Evolutionary conservation across 2,797 vertebrate species (phyloP).

Genomic region (Hybognathus amarus): DNA sequence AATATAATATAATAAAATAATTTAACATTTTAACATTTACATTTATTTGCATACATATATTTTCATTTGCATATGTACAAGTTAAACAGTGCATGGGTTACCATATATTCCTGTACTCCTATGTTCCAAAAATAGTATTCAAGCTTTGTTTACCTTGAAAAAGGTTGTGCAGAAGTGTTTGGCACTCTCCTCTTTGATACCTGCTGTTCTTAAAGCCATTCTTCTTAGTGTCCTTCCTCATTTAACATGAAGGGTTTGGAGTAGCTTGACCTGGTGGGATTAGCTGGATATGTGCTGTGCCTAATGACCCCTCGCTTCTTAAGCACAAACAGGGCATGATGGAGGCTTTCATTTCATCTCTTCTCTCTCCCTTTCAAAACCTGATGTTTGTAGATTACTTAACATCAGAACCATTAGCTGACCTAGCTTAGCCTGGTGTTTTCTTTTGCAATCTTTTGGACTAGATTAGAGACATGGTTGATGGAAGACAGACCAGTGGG

Average conservation of each 20-base stretch:
- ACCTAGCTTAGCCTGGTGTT: background rate
- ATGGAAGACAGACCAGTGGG: background rate
- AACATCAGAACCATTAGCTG: background rate
- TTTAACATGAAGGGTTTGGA: constrained; percentile 36
- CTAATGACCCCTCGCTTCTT: background rate
- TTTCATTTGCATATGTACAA: background rate
- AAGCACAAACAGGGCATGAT: background rate
- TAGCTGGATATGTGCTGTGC: constrained; percentile 12
- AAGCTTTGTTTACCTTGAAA: background rate
- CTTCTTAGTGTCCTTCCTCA: constrained; percentile 42
- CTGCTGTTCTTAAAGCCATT: constrained; percentile 37
- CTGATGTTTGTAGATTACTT: background rate
- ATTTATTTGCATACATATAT: background rate
- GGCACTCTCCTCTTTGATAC: background rate
- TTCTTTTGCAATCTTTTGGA: background rate
- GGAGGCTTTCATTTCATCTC: background rate
- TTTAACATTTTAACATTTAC: background rate
- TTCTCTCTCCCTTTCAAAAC: background rate
- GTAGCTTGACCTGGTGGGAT: constrained; percentile 26
- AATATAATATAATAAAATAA: background rate
- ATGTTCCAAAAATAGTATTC: background rate
- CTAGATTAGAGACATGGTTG: background rate
- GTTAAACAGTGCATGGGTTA: background rate
- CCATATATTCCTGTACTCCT: background rate
- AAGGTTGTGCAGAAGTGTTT: background rate